phyloP scores from a whole-genome alignment of 2,113 vertebrate genomes.

The Odocoileus hemionus region DNA sequence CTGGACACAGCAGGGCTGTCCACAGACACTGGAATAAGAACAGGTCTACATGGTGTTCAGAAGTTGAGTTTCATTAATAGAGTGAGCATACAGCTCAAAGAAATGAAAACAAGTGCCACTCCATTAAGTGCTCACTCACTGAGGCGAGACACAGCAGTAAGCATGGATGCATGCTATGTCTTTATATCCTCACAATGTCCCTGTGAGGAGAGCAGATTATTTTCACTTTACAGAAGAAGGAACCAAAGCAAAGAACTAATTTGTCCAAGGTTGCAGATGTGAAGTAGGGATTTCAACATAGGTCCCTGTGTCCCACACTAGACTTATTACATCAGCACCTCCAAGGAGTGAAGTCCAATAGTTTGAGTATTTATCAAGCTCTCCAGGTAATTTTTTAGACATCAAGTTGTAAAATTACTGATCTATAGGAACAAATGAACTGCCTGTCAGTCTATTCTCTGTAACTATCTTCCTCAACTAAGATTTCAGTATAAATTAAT shows the following conservation, averaged over 20 bases:
- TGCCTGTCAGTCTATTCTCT: background rate
- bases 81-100: background rate
- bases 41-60: background rate
- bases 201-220: background rate
- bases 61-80: background rate
- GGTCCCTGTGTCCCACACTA: background rate
- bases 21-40: background rate
- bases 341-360: background rate
- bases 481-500: slow-evolving; percentile 2
- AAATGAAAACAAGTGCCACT: background rate
- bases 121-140: background rate
- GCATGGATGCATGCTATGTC: background rate
- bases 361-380: background rate
- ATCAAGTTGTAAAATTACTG: background rate
- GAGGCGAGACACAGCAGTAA: background rate
- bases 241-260: background rate
- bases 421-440: background rate
- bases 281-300: background rate
- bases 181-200: background rate
- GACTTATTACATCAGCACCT: background rate
- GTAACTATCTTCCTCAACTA: background rate
- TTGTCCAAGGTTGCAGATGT: background rate
- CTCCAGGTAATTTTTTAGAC: background rate
- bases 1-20: background rate
- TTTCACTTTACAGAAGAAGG: background rate